Conservation (phyloP, 2,888 invertebrate species). For the Malthinus flaveolus region DNA sequence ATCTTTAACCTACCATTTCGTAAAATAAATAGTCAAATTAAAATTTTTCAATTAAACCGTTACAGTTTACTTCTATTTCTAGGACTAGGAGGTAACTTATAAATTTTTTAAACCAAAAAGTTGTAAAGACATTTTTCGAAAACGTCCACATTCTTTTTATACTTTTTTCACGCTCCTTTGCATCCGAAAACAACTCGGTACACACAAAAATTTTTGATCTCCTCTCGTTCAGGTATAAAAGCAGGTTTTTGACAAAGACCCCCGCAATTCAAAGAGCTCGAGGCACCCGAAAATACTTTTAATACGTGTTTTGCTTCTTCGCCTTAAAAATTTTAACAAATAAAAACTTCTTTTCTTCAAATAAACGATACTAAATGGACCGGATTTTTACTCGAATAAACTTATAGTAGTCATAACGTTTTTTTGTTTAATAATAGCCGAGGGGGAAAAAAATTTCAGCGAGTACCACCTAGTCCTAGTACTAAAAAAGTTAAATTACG, state of each 20-base stretch:
- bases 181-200: slow-evolving; percentile 11
- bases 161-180: slow-evolving; percentile 23
- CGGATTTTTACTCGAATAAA: background rate
- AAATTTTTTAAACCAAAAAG: background rate
- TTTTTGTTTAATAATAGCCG: background rate
- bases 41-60: background rate
- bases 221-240: slow-evolving; percentile 26
- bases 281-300: slow-evolving; percentile 24
- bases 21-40: background rate
- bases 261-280: slow-evolving; percentile 21
- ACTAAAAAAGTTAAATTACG: slow-evolving; percentile 35
- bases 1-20: too few species aligned
- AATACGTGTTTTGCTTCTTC: slow-evolving; percentile 17
- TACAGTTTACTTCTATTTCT: too few species aligned
- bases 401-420: background rate
- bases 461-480: slow-evolving; percentile 37
- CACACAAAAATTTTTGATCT: slow-evolving; percentile 3
- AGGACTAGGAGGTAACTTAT: background rate
- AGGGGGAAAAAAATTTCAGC: background rate
- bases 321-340: slow-evolving; percentile 29
- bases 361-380: slow-evolving; percentile 15
- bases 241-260: slow-evolving; percentile 25
- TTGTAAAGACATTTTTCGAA: slow-evolving; percentile 2
- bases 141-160: slow-evolving; percentile 16
- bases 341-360: slow-evolving; percentile 27